Percentiles rank a stretch among this genome's conserved stretches.
phyloP scores from a whole-genome alignment of 2,113 vertebrate genomes.

The Vulpes lagopus region DNA sequence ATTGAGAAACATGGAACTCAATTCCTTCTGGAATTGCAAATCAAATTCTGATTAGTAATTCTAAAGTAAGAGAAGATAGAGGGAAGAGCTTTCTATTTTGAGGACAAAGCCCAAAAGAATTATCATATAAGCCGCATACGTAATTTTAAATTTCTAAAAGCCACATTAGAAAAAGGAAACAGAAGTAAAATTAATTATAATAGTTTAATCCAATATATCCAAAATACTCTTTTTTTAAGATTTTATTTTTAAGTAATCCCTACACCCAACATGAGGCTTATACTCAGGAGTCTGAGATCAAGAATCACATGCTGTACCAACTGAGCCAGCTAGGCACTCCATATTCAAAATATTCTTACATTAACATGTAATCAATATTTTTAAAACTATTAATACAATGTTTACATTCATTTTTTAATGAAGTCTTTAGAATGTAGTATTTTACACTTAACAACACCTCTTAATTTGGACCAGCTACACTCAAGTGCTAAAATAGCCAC shows the following conservation, averaged over 20 bases:
- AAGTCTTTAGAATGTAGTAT: neutral
- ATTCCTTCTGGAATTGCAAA: conserved; percentile 26
- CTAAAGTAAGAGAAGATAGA: conserved; percentile 10
- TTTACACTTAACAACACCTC: neutral
- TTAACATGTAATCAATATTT: neutral
- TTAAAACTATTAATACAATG: neutral
- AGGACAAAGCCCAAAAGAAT: neutral
- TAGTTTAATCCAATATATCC: neutral
- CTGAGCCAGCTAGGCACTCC: neutral
- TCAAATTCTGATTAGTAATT: conserved; percentile 43
- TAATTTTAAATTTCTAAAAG: conserved; percentile 25
- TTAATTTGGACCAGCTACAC: neutral
- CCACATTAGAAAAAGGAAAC: neutral
- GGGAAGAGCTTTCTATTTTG: neutral
- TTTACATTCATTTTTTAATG: neutral
- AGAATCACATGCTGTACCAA: neutral
- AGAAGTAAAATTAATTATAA: neutral
- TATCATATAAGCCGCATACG: neutral
- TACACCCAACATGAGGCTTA: neutral
- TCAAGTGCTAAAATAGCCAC: neutral
- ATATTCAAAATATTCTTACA: conserved; percentile 10
- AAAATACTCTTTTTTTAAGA: conserved; percentile 8
- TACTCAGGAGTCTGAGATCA: neutral
- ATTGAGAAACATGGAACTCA: neutral
- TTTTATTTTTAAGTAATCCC: neutral